phyloP scores from a whole-genome alignment of 2,888 invertebrate genomes.

The Prenolepis imparis region DNA sequence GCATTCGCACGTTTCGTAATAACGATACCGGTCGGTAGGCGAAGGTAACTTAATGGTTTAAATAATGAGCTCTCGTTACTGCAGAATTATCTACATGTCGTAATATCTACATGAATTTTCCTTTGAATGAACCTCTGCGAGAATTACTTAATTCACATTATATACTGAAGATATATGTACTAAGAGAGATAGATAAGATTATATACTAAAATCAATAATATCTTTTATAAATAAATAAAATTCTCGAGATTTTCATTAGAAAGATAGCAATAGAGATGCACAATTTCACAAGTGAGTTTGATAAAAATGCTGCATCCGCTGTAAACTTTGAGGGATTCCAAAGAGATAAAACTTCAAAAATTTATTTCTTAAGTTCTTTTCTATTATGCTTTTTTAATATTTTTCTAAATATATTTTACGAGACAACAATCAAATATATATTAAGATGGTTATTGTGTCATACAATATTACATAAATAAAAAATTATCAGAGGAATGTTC shows the following conservation, averaged over 20 bases:
- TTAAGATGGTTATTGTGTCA: conserved; percentile 4
- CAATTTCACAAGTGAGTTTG: neutral
- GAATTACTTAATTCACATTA: neutral
- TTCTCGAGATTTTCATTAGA: neutral
- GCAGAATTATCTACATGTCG: conserved; percentile 1
- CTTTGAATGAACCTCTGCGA: neutral
- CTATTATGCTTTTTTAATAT: neutral
- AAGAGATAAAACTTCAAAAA: neutral
- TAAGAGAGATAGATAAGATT: neutral
- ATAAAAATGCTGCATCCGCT: neutral
- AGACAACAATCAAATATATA: neutral
- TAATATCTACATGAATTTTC: conserved; percentile 5
- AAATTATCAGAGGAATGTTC: neutral
- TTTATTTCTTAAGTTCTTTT: neutral
- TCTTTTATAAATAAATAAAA: conserved; percentile 11
- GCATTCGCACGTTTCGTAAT: conserved; percentile 9
- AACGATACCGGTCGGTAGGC: neutral
- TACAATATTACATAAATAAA: neutral
- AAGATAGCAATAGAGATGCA: neutral
- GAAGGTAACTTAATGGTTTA: conserved; percentile 16
- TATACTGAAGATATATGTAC: neutral
- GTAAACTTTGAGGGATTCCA: neutral
- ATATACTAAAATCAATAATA: neutral
- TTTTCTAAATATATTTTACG: neutral
- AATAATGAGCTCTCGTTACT: conserved; percentile 36